phyloP scores from a whole-genome alignment of 2,888 invertebrate genomes.

The Synergus umbraculus region DNA sequence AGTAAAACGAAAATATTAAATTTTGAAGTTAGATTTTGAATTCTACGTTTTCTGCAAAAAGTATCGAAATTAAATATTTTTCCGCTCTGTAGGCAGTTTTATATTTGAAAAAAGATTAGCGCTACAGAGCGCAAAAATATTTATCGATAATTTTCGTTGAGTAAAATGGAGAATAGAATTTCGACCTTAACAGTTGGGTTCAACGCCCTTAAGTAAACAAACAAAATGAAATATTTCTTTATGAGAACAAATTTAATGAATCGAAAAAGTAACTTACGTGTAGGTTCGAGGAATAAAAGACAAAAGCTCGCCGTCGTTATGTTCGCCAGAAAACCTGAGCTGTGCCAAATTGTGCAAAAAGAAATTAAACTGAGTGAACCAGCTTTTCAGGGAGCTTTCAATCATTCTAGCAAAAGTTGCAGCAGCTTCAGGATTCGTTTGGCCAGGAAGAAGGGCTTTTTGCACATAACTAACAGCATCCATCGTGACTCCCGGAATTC shows the following conservation, averaged over 20 bases:
- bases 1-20: too few species aligned
- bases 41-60: too few species aligned
- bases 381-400: slow-evolving; percentile 93
- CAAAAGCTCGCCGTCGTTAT: slow-evolving; percentile 87
- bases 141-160: too few species aligned
- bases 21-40: too few species aligned
- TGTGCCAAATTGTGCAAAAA: slow-evolving; percentile 98
- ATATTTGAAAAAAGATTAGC: too few species aligned
- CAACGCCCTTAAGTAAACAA: too few species aligned
- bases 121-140: too few species aligned
- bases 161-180: too few species aligned
- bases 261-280: slow-evolving; percentile 83
- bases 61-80: too few species aligned
- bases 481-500: slow-evolving; percentile 93
- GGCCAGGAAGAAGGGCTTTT: slow-evolving; percentile 90
- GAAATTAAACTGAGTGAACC: slow-evolving; percentile 98
- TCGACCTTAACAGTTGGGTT: too few species aligned
- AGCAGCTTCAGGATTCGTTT: slow-evolving; percentile 96
- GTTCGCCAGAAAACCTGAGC: slow-evolving; percentile 93
- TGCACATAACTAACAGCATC: slow-evolving; percentile 96
- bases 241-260: slow-evolving; percentile 42
- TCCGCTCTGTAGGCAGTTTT: too few species aligned
- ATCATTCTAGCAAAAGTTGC: slow-evolving; percentile 98
- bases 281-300: slow-evolving; percentile 97
- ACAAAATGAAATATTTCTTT: slow-evolving; percentile 22